These are phyloP conservation scores for Parauchenoglanis punctatus DNA, from an alignment of 2,797 vertebrate species.

Conservation along the genomic window DNA sequence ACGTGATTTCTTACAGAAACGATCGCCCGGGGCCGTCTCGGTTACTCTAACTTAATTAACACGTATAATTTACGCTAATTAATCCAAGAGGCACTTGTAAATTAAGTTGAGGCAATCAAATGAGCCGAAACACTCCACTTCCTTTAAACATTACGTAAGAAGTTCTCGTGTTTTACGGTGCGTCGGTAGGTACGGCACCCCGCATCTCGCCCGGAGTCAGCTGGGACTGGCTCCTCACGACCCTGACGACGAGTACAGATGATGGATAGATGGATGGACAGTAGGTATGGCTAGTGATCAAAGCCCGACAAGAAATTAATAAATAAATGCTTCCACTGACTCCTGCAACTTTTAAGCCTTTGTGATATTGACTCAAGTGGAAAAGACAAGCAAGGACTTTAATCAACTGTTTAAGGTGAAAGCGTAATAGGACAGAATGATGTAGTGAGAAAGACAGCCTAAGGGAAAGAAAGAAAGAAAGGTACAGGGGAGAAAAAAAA, in stretches of 20 bases:
- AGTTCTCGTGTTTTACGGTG: not conserved
- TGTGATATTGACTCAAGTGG: conserved; percentile 20
- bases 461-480: conserved; percentile 29
- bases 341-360: not conserved
- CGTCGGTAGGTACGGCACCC: not conserved
- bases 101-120: conserved; percentile 16
- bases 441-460: conserved; percentile 60
- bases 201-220: too few species aligned
- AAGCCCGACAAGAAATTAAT: not conserved
- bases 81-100: conserved; percentile 19
- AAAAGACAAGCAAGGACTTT: conserved; percentile 28
- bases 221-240: too few species aligned
- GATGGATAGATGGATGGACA: too few species aligned
- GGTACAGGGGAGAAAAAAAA: not conserved
- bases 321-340: not conserved
- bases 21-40: not conserved
- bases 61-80: conserved; percentile 27
- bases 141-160: not conserved
- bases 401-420: conserved; percentile 54
- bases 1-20: conserved; percentile 35
- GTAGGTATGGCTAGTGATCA: not conserved
- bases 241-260: too few species aligned
- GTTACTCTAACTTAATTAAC: conserved; percentile 16
- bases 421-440: conserved; percentile 55
- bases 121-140: not conserved